Conservation (phyloP, 2,888 invertebrate genomes). For the Drosophila putrida region DNA sequence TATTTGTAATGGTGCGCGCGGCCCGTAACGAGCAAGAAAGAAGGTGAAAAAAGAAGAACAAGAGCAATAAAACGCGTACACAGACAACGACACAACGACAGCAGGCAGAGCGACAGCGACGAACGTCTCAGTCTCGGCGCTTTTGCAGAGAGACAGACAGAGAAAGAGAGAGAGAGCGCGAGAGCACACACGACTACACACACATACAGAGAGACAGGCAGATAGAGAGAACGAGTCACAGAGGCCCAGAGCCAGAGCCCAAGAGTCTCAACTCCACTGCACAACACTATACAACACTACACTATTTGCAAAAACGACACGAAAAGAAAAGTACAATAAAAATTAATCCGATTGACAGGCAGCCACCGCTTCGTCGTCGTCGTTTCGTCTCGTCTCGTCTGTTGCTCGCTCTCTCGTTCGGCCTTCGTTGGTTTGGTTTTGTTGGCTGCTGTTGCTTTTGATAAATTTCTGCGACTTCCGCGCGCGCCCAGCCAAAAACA, state of each 20-base stretch:
- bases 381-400: conserved; percentile 29
- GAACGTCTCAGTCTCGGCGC: conserved; percentile 58
- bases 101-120: conserved; percentile 40
- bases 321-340: conserved; percentile 71
- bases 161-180: conserved; percentile 40
- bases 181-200: conserved; percentile 1
- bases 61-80: conserved; percentile 61
- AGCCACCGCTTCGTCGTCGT: conserved; percentile 51
- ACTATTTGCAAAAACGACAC: conserved; percentile 59
- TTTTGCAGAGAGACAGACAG: conserved; percentile 46
- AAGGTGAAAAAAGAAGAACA: conserved; percentile 76
- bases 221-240: conserved; percentile 21
- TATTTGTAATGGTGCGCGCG: conserved; percentile 76
- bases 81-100: conserved; percentile 58
- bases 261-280: conserved; percentile 42
- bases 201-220: conserved; percentile 19
- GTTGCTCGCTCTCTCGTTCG: conserved; percentile 39
- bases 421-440: conserved; percentile 50
- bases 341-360: conserved; percentile 76
- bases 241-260: not conserved
- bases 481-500: conserved; percentile 73
- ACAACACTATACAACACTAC: conserved; percentile 56
- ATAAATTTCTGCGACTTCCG: conserved; percentile 75
- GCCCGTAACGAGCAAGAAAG: conserved; percentile 70
- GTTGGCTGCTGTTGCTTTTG: conserved; percentile 52